A percentile compares a stretch with the other conserved stretches of the same genome.
phyloP scores from a whole-genome alignment of 2,888 invertebrate genomes.

The Tridacna crocea region DNA sequence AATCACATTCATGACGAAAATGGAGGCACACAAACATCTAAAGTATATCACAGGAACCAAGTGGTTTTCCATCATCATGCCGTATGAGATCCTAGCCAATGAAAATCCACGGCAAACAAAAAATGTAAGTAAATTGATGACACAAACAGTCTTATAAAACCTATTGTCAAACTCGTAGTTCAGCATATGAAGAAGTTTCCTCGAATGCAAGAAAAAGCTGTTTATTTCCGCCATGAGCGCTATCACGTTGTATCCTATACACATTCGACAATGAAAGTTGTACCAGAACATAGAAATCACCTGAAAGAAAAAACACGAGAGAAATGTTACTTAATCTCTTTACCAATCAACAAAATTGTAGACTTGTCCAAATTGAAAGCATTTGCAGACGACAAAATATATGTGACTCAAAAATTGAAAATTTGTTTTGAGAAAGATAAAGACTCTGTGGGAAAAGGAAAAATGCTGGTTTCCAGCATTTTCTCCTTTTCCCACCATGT shows the following conservation, averaged over 20 bases:
- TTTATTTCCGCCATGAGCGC: slow-evolving; percentile 83
- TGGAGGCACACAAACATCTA: slow-evolving; percentile 67
- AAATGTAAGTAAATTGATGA: slow-evolving; percentile 80
- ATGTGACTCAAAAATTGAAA: too few species aligned
- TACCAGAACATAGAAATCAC: slow-evolving; percentile 81
- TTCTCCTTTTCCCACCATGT: too few species aligned
- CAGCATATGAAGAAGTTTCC: slow-evolving; percentile 83
- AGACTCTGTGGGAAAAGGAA: too few species aligned
- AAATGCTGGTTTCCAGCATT: too few species aligned
- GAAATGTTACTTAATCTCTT: too few species aligned
- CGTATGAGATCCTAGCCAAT: slow-evolving; percentile 70
- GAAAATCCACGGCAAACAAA: slow-evolving; percentile 76
- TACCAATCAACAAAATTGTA: too few species aligned
- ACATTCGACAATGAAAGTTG: slow-evolving; percentile 76
- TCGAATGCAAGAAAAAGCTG: slow-evolving; percentile 82
- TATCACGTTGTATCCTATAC: slow-evolving; percentile 80
- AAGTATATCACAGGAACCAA: slow-evolving; percentile 74
- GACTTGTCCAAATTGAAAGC: too few species aligned
- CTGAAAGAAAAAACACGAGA: slow-evolving; percentile 57
- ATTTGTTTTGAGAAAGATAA: too few species aligned
- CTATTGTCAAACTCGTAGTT: slow-evolving; percentile 70
- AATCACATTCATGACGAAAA: slow-evolving; percentile 78
- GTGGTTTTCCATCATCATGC: slow-evolving; percentile 70
- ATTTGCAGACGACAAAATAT: too few species aligned
- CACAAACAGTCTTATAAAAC: slow-evolving; percentile 74